Evolutionary conservation across 2,113 vertebrate species (phyloP).

Genomic region (Chroicocephalus ridibundus): DNA sequence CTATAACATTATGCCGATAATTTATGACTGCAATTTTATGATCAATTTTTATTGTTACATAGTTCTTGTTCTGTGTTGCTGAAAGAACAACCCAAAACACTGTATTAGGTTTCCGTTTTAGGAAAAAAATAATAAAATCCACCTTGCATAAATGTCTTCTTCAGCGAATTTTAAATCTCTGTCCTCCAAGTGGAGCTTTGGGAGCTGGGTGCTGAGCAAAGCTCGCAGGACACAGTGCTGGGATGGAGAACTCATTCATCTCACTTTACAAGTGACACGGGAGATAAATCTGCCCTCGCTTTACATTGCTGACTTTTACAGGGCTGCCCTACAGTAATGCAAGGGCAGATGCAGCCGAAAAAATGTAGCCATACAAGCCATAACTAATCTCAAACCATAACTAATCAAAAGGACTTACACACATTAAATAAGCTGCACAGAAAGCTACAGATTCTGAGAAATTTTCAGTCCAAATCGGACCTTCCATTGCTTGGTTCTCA

Average conservation of each 20-base stretch:
- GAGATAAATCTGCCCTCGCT: neutral
- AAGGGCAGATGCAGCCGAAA: neutral
- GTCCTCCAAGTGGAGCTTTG: neutral
- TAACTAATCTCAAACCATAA: neutral
- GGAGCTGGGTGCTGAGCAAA: neutral
- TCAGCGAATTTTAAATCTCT: neutral
- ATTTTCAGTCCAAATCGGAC: neutral
- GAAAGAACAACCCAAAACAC: neutral
- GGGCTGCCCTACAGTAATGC: neutral
- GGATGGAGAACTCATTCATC: neutral
- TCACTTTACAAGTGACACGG: neutral
- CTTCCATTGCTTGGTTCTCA: neutral
- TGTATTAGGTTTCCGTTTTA: neutral
- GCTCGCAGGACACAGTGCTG: neutral
- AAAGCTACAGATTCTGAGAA: neutral
- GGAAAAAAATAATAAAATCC: neutral
- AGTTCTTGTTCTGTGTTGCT: neutral
- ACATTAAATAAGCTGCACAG: neutral
- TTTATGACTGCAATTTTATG: neutral
- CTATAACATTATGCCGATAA: neutral
- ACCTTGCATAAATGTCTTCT: neutral
- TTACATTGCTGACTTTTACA: neutral
- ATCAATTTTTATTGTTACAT: neutral
- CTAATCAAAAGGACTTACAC: neutral
- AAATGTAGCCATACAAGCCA: neutral